These are phyloP conservation scores for Neoaliturus tenellus DNA, from an alignment of 2,888 invertebrate genomes.

Conservation along the genomic window DNA sequence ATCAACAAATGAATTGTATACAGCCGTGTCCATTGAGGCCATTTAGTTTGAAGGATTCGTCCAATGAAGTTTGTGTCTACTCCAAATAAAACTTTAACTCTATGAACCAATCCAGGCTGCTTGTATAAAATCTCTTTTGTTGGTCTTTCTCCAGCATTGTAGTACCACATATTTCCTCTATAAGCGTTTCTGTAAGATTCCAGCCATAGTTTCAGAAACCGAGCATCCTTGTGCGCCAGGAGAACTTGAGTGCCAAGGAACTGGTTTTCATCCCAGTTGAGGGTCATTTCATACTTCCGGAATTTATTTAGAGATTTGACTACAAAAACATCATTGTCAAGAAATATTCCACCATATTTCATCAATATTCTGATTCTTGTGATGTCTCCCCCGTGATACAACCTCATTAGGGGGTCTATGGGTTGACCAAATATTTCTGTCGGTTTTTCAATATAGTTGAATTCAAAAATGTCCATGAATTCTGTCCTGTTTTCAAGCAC, in stretches of 20 bases:
- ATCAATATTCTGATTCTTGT: constrained; percentile 50
- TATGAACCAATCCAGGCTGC: constrained; percentile 70
- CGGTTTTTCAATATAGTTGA: constrained; percentile 43
- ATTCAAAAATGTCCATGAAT: constrained; percentile 41
- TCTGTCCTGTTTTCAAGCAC: not conserved
- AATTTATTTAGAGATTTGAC: constrained; percentile 31
- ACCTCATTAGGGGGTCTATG: not conserved
- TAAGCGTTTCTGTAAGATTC: constrained; percentile 67
- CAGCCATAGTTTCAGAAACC: constrained; percentile 68
- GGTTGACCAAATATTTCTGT: constrained; percentile 52
- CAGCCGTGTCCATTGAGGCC: constrained; percentile 69
- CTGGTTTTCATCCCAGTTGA: constrained; percentile 53
- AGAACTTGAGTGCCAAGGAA: constrained; percentile 52
- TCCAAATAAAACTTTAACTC: constrained; percentile 69
- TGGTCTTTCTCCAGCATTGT: constrained; percentile 71
- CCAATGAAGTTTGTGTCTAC: constrained; percentile 68
- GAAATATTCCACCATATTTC: constrained; percentile 50
- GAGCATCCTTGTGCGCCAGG: constrained; percentile 67
- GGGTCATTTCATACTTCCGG: constrained; percentile 48
- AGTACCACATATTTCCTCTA: constrained; percentile 69
- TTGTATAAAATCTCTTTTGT: constrained; percentile 69
- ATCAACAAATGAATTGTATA: constrained; percentile 70
- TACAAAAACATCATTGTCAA: constrained; percentile 42
- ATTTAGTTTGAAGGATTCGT: constrained; percentile 65
- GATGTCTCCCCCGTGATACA: constrained; percentile 45